Evolutionary conservation across 2,888 invertebrate genomes (phyloP), one percentile per base, ranked within the genome.

Genomic region (Malachius bipustulatus): DNA sequence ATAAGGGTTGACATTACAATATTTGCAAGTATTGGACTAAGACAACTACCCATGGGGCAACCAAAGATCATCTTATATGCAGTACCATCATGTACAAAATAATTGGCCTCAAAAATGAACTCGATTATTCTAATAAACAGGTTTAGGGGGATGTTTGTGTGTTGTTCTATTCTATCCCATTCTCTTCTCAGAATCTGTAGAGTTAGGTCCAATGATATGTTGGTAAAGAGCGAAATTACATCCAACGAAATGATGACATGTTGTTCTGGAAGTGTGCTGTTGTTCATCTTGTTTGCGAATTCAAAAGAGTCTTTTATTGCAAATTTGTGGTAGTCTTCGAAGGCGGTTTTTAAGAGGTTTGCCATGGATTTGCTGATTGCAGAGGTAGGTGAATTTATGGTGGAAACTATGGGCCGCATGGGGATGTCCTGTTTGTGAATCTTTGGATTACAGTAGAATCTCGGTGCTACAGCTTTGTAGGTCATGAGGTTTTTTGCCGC

Each of bases 171-270:
- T 10, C 34, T 19, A 2, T 34, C n/a, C 34, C 34, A 34, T 14
- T 34, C 6, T 4, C 3, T 2, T 2, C 2, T 6, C 8, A 34
- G 14, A 9, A 34, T 34, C 3, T 19, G 4, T 4, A 4, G 2
- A 10, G n/a, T 26, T 2, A 19, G 9, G 3, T 34, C 26, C 4
- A 4, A n/a, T 13, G 28, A 28, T 14, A 35, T 30, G 19, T 35
- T 35, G 3, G 35, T 35, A 11, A 29, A 35, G 1, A 35, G 35
- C 4, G 11, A 24, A 9, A 30, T 14, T 2, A 15, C 35, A 29
- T 35, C 29, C 24, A 35, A 16, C 4, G 35, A 35, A 13, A 10
- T 3, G 2, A 35, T n/a, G 2, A 10, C 11, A 16, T 29, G 24
- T 1, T 14, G 6, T 14, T 14, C n/a, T 10, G 30, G 30, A 3